A percentile compares a stretch with the other conserved stretches of the same genome.
Evolutionary conservation across 2,797 vertebrate genomes (phyloP).

Genomic region (Necrosyrtes monachus): DNA sequence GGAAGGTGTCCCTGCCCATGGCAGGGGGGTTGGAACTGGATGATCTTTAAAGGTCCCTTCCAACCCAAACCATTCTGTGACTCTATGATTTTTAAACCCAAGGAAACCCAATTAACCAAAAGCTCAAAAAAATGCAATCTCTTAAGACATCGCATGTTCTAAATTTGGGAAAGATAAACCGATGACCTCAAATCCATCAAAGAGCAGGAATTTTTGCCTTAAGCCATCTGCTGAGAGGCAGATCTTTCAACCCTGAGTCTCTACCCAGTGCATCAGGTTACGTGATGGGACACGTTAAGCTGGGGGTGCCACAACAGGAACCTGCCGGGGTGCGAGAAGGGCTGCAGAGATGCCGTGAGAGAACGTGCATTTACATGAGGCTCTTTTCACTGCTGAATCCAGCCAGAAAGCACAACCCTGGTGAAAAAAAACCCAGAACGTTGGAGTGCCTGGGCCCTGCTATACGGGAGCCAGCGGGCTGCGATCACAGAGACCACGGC

Average conservation of each 20-base stretch:
- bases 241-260: not conserved
- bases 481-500: fast-evolving
- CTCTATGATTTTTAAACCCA: not conserved
- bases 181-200: not conserved
- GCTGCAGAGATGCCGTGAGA: not conserved
- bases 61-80: not conserved
- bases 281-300: not conserved
- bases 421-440: too few relatives aligned
- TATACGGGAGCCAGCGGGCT: fast-evolving
- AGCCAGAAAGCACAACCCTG: not conserved
- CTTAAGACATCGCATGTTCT: not conserved
- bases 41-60: not conserved
- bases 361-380: fast-evolving
- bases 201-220: not conserved
- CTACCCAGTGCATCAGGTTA: fast-evolving
- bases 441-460: not conserved
- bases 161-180: not conserved
- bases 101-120: not conserved
- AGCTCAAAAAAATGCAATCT: not conserved
- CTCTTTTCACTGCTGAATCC: not conserved
- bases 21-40: not conserved
- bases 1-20: not conserved
- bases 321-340: fast-evolving
- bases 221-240: not conserved
- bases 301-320: not conserved